phyloP scores from a whole-genome alignment of 2,797 vertebrate species.

The Champsocephalus esox region DNA sequence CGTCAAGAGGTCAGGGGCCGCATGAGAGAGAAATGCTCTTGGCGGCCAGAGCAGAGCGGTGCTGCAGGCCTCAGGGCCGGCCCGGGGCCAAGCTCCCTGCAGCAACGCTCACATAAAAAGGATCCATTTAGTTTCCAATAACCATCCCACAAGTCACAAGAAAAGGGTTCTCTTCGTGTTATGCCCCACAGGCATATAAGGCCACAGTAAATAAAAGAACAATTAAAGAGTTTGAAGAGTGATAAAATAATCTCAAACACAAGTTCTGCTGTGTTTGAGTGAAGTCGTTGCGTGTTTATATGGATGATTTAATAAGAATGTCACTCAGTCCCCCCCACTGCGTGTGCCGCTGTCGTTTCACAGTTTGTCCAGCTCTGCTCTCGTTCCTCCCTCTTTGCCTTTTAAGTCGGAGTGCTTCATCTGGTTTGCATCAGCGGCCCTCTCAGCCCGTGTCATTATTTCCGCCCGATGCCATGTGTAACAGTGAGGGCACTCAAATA shows the following conservation, averaged over 20 bases:
- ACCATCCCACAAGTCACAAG: slow-evolving; percentile 40
- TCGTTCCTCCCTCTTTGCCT: slow-evolving; percentile 44
- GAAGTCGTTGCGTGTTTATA: slow-evolving; percentile 2
- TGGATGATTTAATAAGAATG: slow-evolving; percentile 20
- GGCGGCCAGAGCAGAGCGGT: slow-evolving; percentile 53
- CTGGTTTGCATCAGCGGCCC: slow-evolving; percentile 80
- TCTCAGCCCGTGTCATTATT: slow-evolving; percentile 70
- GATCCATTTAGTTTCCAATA: slow-evolving; percentile 68
- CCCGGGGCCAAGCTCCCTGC: slow-evolving; percentile 56
- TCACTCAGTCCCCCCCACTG: slow-evolving; percentile 17
- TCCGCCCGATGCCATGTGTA: slow-evolving; percentile 67
- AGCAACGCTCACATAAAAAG: slow-evolving; percentile 67
- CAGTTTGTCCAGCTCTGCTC: slow-evolving; percentile 52
- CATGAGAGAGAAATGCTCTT: slow-evolving; percentile 70
- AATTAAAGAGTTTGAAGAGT: not conserved
- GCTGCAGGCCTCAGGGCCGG: slow-evolving; percentile 53
- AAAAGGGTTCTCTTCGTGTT: slow-evolving; percentile 11
- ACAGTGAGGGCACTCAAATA: slow-evolving; percentile 57
- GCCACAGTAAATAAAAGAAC: slow-evolving; percentile 26
- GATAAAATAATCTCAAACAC: slow-evolving; percentile 3
- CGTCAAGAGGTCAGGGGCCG: slow-evolving; percentile 80
- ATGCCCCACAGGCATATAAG: slow-evolving; percentile 1
- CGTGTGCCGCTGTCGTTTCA: slow-evolving; percentile 48
- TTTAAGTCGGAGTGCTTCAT: slow-evolving; percentile 67
- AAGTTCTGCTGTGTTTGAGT: slow-evolving; percentile 21